Evolutionary conservation across 2,888 invertebrate genomes (phyloP).

Genomic region (Polydesmus complanatus): DNA sequence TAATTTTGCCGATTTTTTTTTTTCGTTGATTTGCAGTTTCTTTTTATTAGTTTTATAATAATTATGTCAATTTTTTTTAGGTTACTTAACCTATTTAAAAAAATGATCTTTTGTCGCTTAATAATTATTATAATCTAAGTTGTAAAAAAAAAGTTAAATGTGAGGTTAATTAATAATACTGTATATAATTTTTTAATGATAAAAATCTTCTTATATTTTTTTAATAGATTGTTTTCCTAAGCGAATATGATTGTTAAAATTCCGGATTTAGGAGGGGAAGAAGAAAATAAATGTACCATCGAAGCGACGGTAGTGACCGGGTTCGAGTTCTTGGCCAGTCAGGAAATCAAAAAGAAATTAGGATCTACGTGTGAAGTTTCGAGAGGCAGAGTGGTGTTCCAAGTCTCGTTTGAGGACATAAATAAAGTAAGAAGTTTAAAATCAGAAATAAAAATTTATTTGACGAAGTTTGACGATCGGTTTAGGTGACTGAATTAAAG

Average conservation of each 20-base stretch:
- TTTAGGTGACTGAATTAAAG: constrained; percentile 27
- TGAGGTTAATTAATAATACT: too few relatives aligned
- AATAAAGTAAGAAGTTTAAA: not conserved
- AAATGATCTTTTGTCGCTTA: too few relatives aligned
- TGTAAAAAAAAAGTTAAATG: too few relatives aligned
- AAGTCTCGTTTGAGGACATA: not conserved
- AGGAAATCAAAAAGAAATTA: constrained; percentile 13
- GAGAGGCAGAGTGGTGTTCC: constrained; percentile 10
- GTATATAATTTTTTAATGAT: too few relatives aligned
- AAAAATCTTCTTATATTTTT: too few relatives aligned
- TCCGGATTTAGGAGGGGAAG: not conserved
- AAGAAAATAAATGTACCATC: constrained; percentile 7
- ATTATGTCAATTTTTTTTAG: too few relatives aligned
- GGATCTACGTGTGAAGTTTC: not conserved
- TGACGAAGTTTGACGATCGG: not conserved
- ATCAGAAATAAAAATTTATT: not conserved
- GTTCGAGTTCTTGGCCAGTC: constrained; percentile 8
- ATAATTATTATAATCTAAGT: too few relatives aligned
- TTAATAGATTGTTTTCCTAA: too few relatives aligned
- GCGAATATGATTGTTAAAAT: not conserved
- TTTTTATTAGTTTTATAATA: too few relatives aligned
- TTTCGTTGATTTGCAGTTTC: too few relatives aligned
- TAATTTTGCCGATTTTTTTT: too few relatives aligned
- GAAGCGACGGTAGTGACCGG: constrained; percentile 15
- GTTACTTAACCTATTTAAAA: too few relatives aligned